Evolutionary conservation across 1,140 invertebrate species (phyloP).

Genomic region (Saxidomus purpurata): DNA sequence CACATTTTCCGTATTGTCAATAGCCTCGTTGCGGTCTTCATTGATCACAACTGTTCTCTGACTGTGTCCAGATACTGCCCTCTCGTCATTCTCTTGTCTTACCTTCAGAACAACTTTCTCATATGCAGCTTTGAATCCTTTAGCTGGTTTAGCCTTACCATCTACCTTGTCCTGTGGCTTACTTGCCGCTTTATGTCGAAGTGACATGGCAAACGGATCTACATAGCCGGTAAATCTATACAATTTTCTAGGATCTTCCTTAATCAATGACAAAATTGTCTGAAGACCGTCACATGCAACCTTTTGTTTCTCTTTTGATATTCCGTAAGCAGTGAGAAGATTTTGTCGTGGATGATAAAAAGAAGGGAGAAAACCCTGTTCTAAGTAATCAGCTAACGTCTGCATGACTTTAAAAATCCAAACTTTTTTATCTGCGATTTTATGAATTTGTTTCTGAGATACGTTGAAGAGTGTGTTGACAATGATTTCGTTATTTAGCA

Average conservation of each 20-base stretch:
- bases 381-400: conserved; percentile 6
- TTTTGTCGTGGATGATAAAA: conserved; percentile 54
- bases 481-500: conserved; percentile 56
- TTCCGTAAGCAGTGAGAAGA: conserved; percentile 36
- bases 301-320: neutral
- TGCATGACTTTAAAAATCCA: conserved; percentile 51
- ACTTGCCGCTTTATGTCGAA: neutral
- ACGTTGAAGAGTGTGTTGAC: conserved; percentile 58
- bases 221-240: conserved; percentile 24
- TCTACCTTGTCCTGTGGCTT: neutral
- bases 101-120: neutral
- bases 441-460: conserved; percentile 56
- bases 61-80: neutral
- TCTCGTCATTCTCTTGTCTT: neutral
- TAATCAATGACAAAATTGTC: conserved; percentile 2
- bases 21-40: neutral
- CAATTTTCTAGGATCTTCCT: neutral
- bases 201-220: neutral
- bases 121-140: neutral
- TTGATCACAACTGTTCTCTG: neutral
- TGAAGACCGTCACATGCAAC: conserved; percentile 2
- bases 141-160: neutral
- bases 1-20: neutral
- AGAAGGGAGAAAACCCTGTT: conserved; percentile 38
- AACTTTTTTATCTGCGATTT: neutral